Percentiles rank a stretch among this genome's conserved stretches.
phyloP scores from a whole-genome alignment of 2,797 vertebrate genomes.

The Monodelphis domestica region DNA sequence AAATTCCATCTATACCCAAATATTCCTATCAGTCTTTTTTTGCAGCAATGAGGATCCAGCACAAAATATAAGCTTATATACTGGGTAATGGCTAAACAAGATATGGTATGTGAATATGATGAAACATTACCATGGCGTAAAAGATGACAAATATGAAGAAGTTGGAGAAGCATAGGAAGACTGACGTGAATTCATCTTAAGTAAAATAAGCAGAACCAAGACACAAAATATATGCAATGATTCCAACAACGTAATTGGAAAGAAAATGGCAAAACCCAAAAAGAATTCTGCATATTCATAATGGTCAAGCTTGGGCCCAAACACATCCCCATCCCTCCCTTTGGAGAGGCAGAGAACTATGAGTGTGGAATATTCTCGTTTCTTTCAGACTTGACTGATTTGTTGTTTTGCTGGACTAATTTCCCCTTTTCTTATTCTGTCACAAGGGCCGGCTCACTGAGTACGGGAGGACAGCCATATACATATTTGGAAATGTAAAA shows the following conservation, averaged over 20 bases:
- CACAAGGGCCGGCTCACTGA: not conserved
- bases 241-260: not conserved
- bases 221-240: not conserved
- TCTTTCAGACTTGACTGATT: not conserved
- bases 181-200: not conserved
- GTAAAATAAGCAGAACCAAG: not conserved
- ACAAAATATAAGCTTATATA: not conserved
- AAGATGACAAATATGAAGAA: not conserved
- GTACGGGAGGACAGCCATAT: not conserved
- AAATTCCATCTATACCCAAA: not conserved
- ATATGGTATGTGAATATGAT: not conserved
- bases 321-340: not conserved
- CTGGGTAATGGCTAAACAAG: not conserved
- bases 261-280: not conserved
- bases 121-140: not conserved
- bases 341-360: not conserved
- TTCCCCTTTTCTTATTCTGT: not conserved
- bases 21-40: not conserved
- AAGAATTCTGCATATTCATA: not conserved
- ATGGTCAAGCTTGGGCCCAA: not conserved
- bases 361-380: not conserved
- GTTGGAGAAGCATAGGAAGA: not conserved
- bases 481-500: not conserved
- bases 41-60: not conserved
- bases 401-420: not conserved